phyloP scores from a whole-genome alignment of 2,888 invertebrate species.

The Limnephilus rhombicus region DNA sequence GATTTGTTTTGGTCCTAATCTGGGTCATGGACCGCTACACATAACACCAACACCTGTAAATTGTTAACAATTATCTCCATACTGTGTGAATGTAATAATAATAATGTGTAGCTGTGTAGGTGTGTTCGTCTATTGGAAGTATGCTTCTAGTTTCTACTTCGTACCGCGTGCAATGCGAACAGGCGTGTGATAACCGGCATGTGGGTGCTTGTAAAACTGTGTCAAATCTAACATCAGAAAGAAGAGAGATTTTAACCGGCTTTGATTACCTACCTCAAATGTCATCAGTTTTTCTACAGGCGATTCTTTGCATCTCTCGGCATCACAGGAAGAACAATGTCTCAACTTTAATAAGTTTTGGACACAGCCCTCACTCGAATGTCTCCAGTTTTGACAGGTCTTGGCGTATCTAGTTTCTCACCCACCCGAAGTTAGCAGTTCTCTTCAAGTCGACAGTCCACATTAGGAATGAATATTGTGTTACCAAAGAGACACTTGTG shows the following conservation, averaged over 20 bases:
- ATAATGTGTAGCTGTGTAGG: neutral
- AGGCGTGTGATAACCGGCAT: neutral
- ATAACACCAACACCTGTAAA: neutral
- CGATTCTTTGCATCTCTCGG: neutral
- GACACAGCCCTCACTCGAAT: neutral
- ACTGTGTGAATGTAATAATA: neutral
- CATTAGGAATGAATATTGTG: no score
- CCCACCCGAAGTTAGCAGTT: neutral
- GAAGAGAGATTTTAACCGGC: neutral
- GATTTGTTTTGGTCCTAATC: constrained; percentile 3
- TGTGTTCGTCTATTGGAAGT: neutral
- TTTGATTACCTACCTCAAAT: neutral
- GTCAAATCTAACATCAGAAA: neutral
- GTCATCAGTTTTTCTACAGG: neutral
- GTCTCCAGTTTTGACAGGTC: neutral
- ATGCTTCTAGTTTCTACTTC: neutral
- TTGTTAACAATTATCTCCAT: neutral
- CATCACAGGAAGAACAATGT: neutral
- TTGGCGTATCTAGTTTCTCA: neutral
- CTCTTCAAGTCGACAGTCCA: no score
- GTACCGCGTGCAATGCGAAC: neutral
- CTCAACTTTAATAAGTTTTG: neutral
- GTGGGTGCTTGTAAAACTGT: neutral
- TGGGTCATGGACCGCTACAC: constrained; percentile 3
- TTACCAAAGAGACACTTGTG: neutral